Evolutionary conservation across 2,113 vertebrate species (phyloP).

Genomic region (Chiloscyllium plagiosum): DNA sequence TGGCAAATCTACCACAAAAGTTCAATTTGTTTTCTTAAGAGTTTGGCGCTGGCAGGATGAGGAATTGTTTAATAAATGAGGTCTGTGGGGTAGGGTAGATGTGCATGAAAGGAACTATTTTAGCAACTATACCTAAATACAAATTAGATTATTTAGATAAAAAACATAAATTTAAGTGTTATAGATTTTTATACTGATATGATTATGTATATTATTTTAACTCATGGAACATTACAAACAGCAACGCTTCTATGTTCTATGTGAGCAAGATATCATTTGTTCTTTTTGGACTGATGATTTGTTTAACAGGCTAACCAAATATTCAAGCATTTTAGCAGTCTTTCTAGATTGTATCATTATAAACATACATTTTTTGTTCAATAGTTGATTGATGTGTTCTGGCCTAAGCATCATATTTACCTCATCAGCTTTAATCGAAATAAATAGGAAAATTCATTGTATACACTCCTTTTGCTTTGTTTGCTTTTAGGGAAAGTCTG

Average conservation of each 20-base stretch:
- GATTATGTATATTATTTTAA: slow-evolving; percentile 44
- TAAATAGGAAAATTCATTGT: background rate
- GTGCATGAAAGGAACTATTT: slow-evolving; percentile 58
- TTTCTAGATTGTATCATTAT: background rate
- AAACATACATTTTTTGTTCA: slow-evolving; percentile 19
- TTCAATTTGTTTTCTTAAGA: slow-evolving; percentile 76
- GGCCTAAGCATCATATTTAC: background rate
- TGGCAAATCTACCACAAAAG: slow-evolving; percentile 61
- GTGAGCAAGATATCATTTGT: background rate
- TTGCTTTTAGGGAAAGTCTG: background rate
- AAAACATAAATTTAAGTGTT: slow-evolving; percentile 54
- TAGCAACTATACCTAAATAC: slow-evolving; percentile 58
- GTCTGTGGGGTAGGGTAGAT: slow-evolving; percentile 58
- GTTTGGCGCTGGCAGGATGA: slow-evolving; percentile 64
- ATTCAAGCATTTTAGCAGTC: background rate
- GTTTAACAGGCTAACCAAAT: background rate
- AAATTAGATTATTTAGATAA: slow-evolving; percentile 57
- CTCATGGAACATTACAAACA: slow-evolving; percentile 43
- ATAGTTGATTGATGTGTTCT: slow-evolving; percentile 11
- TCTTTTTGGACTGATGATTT: slow-evolving; percentile 25
- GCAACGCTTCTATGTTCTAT: slow-evolving; percentile 42
- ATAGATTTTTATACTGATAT: slow-evolving; percentile 35
- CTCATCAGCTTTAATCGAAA: background rate
- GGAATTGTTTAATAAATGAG: slow-evolving; percentile 72
- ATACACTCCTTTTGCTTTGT: background rate